Base-by-base conservation (phyloP, 2,113 vertebrate species). In the Leucosticte australis region DNA sequence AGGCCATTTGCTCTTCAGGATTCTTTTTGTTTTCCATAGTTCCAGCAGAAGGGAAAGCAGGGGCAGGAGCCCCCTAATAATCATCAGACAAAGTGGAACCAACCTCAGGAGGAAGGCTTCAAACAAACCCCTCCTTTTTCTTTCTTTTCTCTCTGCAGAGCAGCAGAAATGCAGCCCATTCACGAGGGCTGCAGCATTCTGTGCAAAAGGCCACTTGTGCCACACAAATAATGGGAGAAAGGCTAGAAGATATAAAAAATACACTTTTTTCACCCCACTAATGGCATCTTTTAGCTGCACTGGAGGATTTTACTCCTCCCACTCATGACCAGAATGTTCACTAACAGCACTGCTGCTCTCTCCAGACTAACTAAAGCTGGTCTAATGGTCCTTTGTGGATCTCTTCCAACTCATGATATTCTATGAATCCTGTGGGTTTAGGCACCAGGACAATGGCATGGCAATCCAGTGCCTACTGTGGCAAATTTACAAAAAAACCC, bases 231-330 rank as follows among this genome's bases (percentile, higher is more conserved):
- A 44, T 2, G 2, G 12, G 3, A 83, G 8, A 71, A 75, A 77
- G 5, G 4, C 7, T 22, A 50, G 3, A 33, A 81, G 6, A 57
- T 20, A 44, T 0, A n/a, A 62, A 67, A 44, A 52, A 11, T 3
- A 18, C 47, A 22, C 39, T 42, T 41, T 14, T 5, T 0, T 0
- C 2, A 2, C 12, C 15, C 15, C 3, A 10, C 6, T 19, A 23
- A 9, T 42, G 26, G 17, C 15, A 69, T 10, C 13, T 89, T 88
- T 11, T 41, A 76, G 37, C 44, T 44, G 24, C 31, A 4, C 52
- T 53, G 28, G 26, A 20, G 17, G 26, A 67, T 60, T 77, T 69
- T 35, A 23, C 15, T 46, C 47, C 27, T 55, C 35, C 52, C 75
- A 39, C 65, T 67, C 10, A 4, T 1, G 5, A 41, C 7, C 63